A percentile compares a stretch with the other conserved stretches of the same genome.
These are phyloP conservation scores for Glyphotaelius pellucidus DNA, from an alignment of 2,888 invertebrate genomes.

Conservation along the genomic window DNA sequence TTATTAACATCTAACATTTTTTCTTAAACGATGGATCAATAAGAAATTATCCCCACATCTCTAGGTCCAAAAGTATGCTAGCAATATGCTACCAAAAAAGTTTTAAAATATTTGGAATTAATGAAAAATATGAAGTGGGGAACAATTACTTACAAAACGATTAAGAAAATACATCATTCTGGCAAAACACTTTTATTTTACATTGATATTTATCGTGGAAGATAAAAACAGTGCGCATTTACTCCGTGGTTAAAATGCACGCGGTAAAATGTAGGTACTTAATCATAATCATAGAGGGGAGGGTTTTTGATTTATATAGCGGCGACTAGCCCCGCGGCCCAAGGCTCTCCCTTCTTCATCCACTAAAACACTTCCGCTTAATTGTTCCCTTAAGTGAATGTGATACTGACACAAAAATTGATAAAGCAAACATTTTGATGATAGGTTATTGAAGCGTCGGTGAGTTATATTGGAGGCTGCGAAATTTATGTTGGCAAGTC, in stretches of 20 bases:
- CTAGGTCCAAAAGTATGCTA: not conserved
- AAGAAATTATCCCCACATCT: not conserved
- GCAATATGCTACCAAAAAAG: not conserved
- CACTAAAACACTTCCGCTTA: slow-evolving; percentile 59
- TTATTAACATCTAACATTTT: too few relatives aligned
- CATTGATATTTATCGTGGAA: not conserved
- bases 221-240: not conserved
- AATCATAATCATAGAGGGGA: slow-evolving; percentile 20
- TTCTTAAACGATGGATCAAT: too few relatives aligned
- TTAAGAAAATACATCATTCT: not conserved
- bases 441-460: slow-evolving; percentile 9
- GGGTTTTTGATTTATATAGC: slow-evolving; percentile 28
- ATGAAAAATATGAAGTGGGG: not conserved
- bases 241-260: slow-evolving; percentile 25
- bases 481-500: slow-evolving; percentile 6
- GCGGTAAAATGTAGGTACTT: not conserved
- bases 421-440: slow-evolving; percentile 35
- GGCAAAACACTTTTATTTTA: not conserved
- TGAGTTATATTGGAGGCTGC: not conserved
- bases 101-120: not conserved
- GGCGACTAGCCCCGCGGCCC: slow-evolving; percentile 35
- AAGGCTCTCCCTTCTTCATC: slow-evolving; percentile 43
- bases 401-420: slow-evolving; percentile 28
- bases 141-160: not conserved
- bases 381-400: slow-evolving; percentile 57